Percentiles rank a stretch among this genome's conserved stretches.
These are phyloP conservation scores for Hemichromis elongatus DNA, from an alignment of 2,113 vertebrate genomes.

Conservation along the genomic window DNA sequence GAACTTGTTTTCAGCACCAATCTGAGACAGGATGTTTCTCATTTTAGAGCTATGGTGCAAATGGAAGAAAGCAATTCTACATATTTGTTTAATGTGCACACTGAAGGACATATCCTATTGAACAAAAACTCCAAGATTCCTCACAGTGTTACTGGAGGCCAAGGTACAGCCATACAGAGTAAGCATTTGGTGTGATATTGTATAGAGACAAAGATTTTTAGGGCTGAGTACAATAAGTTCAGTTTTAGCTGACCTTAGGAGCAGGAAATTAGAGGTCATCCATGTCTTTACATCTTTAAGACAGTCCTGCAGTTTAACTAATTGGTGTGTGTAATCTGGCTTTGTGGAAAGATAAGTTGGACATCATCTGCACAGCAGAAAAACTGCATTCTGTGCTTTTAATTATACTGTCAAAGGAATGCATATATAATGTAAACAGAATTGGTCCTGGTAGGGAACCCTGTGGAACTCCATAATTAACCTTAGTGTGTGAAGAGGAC, in stretches of 20 bases:
- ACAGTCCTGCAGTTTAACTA: background rate
- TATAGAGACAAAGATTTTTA: no score
- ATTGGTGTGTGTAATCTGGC: background rate
- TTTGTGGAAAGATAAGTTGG: background rate
- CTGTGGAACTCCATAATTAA: background rate
- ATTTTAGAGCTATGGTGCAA: background rate
- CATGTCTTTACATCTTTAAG: background rate
- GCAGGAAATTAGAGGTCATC: background rate
- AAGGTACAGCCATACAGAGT: no score
- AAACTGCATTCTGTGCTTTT: background rate
- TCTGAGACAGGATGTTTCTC: background rate
- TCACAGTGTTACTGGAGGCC: no score
- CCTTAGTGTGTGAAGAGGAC: background rate
- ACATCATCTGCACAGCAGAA: background rate
- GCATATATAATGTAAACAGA: background rate
- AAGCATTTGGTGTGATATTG: no score
- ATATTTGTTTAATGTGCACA: background rate
- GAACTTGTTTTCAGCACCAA: background rate
- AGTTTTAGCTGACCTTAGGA: background rate
- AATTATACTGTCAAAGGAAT: background rate
- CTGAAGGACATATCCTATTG: no score
- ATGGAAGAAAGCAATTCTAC: background rate
- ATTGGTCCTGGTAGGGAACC: background rate
- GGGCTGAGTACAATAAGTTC: no score
- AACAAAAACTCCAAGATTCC: no score